phyloP scores from a whole-genome alignment of 2,113 vertebrate species.

The Perca schrenkii region DNA sequence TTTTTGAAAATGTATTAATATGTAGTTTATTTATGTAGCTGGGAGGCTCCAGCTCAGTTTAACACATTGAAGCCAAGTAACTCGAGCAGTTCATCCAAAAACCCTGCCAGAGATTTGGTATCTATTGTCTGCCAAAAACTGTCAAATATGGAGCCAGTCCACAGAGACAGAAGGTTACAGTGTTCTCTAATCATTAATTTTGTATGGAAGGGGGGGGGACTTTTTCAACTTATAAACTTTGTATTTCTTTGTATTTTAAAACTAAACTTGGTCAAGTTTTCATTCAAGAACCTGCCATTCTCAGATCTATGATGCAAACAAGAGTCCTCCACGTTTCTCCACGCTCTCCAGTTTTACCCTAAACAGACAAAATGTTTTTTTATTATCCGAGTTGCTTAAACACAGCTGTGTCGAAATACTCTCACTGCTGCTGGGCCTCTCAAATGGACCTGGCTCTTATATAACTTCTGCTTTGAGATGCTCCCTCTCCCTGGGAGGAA shows the following conservation, averaged over 20 bases:
- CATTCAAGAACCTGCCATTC: background rate
- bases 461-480: conserved; percentile 23
- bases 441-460: conserved; percentile 29
- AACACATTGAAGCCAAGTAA: background rate
- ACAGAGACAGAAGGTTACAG: background rate
- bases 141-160: background rate
- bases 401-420: conserved; percentile 55
- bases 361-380: conserved; percentile 38
- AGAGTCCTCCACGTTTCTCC: conserved; percentile 38
- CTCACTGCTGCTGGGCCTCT: conserved; percentile 43
- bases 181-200: background rate
- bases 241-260: background rate
- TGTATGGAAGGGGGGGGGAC: background rate
- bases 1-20: background rate
- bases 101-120: background rate
- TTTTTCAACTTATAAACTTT: background rate
- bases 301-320: conserved; percentile 27
- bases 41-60: background rate
- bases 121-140: background rate
- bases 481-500: conserved; percentile 6
- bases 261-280: background rate
- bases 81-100: background rate
- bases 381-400: conserved; percentile 46
- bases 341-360: conserved; percentile 20
- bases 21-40: background rate